Evolutionary conservation across 2,113 vertebrate species (phyloP), one percentile per base, ranked within the genome.

Genomic region (Pelusios castaneus): DNA sequence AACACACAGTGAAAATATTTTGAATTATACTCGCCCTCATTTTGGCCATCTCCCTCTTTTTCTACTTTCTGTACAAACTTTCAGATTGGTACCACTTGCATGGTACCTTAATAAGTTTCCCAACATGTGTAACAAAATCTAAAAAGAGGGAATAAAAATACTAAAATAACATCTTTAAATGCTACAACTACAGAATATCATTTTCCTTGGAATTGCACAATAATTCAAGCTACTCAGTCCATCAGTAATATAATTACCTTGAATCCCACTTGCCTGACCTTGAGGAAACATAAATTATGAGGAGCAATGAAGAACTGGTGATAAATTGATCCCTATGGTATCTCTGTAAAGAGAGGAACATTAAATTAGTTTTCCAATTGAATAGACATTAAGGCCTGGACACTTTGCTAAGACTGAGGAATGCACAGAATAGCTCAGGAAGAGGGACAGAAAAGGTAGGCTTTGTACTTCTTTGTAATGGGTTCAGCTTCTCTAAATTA

Each of bases 271-370:
- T 91, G 16, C 5, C 34, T 88, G 78, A 89, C 85, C 91, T 92
- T 54, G 10, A 82, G 63, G 92, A 95, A 86, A 2, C 13, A 76
- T 78, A 78, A 90, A 5, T 95, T 95, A 95, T 58, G 73, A 54
- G 90, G 92, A 87, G 87, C 82, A 90, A 49, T 85, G 38, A 85
- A 79, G 34, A 85, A 60, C 89, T 87, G 89, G 19, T 90, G 85
- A 93, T 91, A 89, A 94, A 96, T 41, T 88, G 60, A 91, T 95
- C 87, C 49, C 87, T 3, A 79, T 0, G 1, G 47, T 85, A 85
- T 85, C 24, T 24, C 43, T 88, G 55, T 22, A 95, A 95, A 91
- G 81, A 88, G 31, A 94, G 41, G 87, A 89, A 87, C 17, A 88
- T 10, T 85, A 93, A 89, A 89, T 95, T 89, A 82, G 56, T 45